phyloP scores from a whole-genome alignment of 2,113 vertebrate genomes.

The Varanus komodoensis region DNA sequence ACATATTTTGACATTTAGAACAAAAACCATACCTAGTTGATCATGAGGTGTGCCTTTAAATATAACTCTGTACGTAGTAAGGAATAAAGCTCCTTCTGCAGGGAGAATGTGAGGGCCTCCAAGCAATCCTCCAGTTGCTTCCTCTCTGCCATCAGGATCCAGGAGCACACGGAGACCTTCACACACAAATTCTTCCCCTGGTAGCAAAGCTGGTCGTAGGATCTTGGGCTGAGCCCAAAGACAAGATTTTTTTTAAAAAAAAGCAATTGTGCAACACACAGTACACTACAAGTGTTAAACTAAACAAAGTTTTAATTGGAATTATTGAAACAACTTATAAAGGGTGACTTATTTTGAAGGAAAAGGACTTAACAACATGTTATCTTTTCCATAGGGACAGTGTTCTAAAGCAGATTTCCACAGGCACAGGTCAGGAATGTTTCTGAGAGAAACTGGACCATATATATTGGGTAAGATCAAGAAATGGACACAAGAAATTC shows the following conservation, averaged over 20 bases:
- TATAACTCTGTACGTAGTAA: conserved; percentile 96
- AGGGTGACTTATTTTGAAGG: conserved; percentile 15
- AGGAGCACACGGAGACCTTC: conserved; percentile 94
- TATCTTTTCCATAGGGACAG: neutral
- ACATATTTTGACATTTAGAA: neutral
- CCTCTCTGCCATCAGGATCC: conserved; percentile 95
- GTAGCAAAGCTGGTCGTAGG: conserved; percentile 90
- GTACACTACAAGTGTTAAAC: conserved; percentile 18
- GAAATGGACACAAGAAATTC: neutral
- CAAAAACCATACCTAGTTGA: conserved; percentile 85
- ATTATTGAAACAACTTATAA: conserved; percentile 39
- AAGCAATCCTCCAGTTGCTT: conserved; percentile 91
- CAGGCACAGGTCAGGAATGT: neutral
- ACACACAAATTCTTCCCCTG: conserved; percentile 93
- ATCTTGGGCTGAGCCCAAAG: conserved; percentile 90
- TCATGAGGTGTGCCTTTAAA: conserved; percentile 97
- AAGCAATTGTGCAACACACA: conserved; percentile 29
- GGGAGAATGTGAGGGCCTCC: conserved; percentile 96
- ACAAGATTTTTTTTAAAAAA: conserved; percentile 53
- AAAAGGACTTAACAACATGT: neutral
- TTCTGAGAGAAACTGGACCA: neutral
- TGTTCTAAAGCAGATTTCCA: neutral
- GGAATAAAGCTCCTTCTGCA: conserved; percentile 97
- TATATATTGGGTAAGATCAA: too few relatives aligned
- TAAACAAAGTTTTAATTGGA: conserved; percentile 27